These are phyloP conservation scores for Elanoides forficatus DNA, from an alignment of 2,113 vertebrate genomes.

Conservation along the genomic window DNA sequence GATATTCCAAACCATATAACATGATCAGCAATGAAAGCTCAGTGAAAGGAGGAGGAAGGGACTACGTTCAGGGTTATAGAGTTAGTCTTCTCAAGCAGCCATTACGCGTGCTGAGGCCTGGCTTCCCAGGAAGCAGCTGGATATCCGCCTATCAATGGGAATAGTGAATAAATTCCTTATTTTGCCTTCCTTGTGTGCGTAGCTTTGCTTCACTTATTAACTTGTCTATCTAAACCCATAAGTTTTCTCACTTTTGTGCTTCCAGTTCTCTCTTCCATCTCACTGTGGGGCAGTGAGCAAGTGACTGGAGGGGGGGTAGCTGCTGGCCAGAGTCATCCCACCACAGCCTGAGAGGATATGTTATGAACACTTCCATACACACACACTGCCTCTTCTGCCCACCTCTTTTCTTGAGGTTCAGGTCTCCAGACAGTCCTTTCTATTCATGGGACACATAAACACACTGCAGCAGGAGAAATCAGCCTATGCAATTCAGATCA, in stretches of 20 bases:
- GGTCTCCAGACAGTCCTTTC: not conserved
- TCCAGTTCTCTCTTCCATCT: not conserved
- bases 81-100: not conserved
- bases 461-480: not conserved
- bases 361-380: not conserved
- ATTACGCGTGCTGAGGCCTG: fast-evolving
- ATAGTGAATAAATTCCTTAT: not conserved
- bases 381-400: not conserved
- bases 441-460: not conserved
- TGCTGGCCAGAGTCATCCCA: not conserved
- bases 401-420: not conserved
- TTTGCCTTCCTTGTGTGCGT: not conserved
- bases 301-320: not conserved
- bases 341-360: not conserved
- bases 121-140: not conserved
- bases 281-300: not conserved
- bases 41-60: not conserved
- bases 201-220: not conserved
- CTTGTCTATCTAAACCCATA: not conserved
- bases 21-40: not conserved
- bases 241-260: not conserved
- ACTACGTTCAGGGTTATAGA: not conserved
- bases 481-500: not conserved
- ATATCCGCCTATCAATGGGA: not conserved
- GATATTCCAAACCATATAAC: not conserved